Evolutionary conservation across 2,113 vertebrate species (phyloP), one percentile per base, ranked within the genome.

Genomic region (Isichthys henryi): DNA sequence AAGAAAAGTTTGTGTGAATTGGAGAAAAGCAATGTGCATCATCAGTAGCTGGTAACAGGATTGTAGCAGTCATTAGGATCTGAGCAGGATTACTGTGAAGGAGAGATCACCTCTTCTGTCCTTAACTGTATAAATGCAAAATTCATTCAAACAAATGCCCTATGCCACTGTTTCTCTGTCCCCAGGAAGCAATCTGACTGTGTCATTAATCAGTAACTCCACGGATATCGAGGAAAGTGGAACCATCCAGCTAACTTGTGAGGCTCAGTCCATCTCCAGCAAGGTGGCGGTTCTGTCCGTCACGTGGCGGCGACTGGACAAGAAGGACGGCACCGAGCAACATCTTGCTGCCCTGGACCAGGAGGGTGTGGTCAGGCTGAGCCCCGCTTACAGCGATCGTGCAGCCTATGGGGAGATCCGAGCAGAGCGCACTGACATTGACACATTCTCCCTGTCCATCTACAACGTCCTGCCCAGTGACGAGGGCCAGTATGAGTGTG

Each of bases 181-280:
- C 7, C 15, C 96, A 99, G 98, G 97, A 94, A 99, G 97, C 94
- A 99, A 97, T 95, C 96, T 99, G 93, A 98, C 96, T 0, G 96
- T 98, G 93, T 96, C 97, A 6, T 94, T 99, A 91, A 94, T 96
- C 93, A 97, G 95, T 91, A 98, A 98, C 21, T 94, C 97, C 91
- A 97, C 97, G 1, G 94, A 92, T 91, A 95, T 99, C 89, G 95
- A 98, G 15, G 98, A 99, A 91, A 98, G 98, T 0, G 96, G 97
- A 49, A 95, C 93, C 92, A 95, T 99, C 93, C 96, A 94, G 92
- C 93, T 99, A 93, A 96, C 94, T 91, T 99, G 98, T 94, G 94
- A 90, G 0, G 94, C 97, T 90, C 95, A 95, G 82, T 95, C 96
- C 0, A 95, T 94, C 1, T 89, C 95, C 0, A 92, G 93, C 87